Evolutionary conservation across 2,113 vertebrate genomes (phyloP).

Genomic region (Cyprinodon brontotheroides): DNA sequence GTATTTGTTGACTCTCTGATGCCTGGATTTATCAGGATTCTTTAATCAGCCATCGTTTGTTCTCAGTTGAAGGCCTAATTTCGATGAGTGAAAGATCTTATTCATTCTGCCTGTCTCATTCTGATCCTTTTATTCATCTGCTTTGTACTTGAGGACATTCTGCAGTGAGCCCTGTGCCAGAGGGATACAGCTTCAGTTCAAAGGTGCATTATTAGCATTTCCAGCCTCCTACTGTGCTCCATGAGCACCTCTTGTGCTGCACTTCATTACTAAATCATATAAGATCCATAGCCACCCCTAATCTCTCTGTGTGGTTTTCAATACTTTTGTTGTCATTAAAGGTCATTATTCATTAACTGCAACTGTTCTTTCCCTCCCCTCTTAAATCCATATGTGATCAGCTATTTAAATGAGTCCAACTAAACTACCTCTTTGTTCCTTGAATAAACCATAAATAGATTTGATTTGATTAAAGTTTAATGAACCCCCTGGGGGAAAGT

Average conservation of each 20-base stretch:
- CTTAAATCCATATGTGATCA: slow-evolving; percentile 22
- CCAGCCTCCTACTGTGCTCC: slow-evolving; percentile 19
- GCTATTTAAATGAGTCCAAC: slow-evolving; percentile 36
- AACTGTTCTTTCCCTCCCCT: slow-evolving; percentile 1
- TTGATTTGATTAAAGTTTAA: slow-evolving; percentile 67
- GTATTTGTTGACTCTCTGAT: neutral
- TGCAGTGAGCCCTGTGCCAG: slow-evolving; percentile 23
- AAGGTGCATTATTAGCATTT: slow-evolving; percentile 12
- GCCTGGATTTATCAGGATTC: neutral
- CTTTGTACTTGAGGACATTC: slow-evolving; percentile 31
- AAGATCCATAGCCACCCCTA: slow-evolving; percentile 5
- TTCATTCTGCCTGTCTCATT: slow-evolving; percentile 1
- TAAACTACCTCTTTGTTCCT: slow-evolving; percentile 33
- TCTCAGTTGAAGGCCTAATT: neutral
- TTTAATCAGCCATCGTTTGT: neutral
- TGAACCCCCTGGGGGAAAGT: slow-evolving; percentile 65
- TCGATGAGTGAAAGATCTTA: neutral
- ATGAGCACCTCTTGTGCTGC: slow-evolving; percentile 8
- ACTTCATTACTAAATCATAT: slow-evolving; percentile 18
- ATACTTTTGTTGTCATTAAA: slow-evolving; percentile 6
- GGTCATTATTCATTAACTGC: neutral
- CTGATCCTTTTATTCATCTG: slow-evolving; percentile 21
- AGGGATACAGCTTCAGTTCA: slow-evolving; percentile 6
- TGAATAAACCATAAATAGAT: slow-evolving; percentile 57
- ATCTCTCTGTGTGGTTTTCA: neutral